Conservation (phyloP, 2,113 vertebrate genomes). For the Marmota monax region DNA sequence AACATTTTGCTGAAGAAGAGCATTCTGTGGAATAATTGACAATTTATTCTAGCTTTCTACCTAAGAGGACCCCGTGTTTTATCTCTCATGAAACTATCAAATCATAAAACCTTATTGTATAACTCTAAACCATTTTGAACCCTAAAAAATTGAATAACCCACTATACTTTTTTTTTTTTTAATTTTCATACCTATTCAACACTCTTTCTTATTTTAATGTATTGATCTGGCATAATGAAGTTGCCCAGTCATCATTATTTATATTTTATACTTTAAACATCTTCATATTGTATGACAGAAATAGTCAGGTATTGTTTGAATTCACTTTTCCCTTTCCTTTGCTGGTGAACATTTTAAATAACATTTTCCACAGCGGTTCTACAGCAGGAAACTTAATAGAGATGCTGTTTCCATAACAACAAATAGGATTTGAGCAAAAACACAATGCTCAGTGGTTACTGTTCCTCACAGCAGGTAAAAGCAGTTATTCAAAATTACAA, state of each 20-base stretch:
- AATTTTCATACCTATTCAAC: conserved; percentile 28
- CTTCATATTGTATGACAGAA: conserved; percentile 62
- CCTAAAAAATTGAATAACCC: conserved; percentile 57
- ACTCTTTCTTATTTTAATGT: conserved; percentile 29
- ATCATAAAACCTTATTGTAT: conserved; percentile 49
- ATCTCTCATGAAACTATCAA: conserved; percentile 21
- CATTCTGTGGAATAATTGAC: neutral
- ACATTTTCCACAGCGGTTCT: conserved; percentile 81
- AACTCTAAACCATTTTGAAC: conserved; percentile 61
- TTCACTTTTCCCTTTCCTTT: conserved; percentile 77
- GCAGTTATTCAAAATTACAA: conserved; percentile 88
- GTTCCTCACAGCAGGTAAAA: conserved; percentile 86
- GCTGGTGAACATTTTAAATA: conserved; percentile 82
- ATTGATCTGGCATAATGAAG: conserved; percentile 64
- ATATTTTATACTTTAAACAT: conserved; percentile 72
- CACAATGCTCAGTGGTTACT: conserved; percentile 85
- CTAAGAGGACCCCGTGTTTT: neutral
- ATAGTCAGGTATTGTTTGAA: conserved; percentile 75
- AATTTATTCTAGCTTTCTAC: conserved; percentile 12
- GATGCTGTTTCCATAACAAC: conserved; percentile 91
- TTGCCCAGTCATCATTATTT: conserved; percentile 25
- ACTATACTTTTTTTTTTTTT: neutral
- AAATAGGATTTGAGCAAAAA: conserved; percentile 88
- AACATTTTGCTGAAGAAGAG: neutral
- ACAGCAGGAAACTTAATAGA: conserved; percentile 86